A percentile compares a stretch with the other conserved stretches of the same genome.
phyloP scores from a whole-genome alignment of 2,888 invertebrate species.

The Pristionchus mayeri region DNA sequence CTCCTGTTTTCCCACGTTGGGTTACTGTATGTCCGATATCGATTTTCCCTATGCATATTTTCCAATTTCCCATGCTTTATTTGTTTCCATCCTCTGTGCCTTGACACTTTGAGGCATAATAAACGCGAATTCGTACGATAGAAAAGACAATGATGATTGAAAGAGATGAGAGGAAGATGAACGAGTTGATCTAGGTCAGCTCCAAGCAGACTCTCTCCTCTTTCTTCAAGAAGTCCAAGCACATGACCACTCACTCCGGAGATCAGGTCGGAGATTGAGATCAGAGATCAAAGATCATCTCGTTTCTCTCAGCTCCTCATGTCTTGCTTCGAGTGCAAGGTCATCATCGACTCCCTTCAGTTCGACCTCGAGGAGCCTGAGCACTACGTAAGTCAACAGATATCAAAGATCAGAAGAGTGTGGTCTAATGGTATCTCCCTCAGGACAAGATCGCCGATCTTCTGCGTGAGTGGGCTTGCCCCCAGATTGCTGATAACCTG shows the following conservation, averaged over 20 bases:
- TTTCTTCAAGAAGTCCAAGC: slow-evolving; percentile 44
- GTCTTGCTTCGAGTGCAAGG: slow-evolving; percentile 50
- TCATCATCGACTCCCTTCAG: slow-evolving; percentile 4
- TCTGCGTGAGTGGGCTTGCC: slow-evolving; percentile 62
- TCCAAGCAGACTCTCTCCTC: slow-evolving; percentile 41
- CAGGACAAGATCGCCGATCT: slow-evolving; percentile 63
- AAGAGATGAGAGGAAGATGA: not conserved
- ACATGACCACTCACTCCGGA: not conserved
- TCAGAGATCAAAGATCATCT: not conserved
- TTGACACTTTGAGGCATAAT: not conserved
- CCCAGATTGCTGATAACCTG: slow-evolving; percentile 62
- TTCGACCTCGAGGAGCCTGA: slow-evolving; percentile 34
- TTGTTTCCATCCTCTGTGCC: not conserved
- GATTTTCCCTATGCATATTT: not conserved
- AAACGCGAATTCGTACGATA: not conserved
- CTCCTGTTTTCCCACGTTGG: not conserved
- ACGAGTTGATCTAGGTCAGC: not conserved
- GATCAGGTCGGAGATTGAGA: not conserved
- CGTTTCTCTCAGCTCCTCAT: slow-evolving; percentile 39
- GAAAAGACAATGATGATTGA: not conserved
- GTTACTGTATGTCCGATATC: not conserved
- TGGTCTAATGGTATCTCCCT: slow-evolving; percentile 21
- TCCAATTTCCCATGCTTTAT: slow-evolving; percentile 11
- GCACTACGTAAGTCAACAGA: slow-evolving; percentile 3
- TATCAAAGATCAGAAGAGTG: not conserved